Evolutionary conservation across 2,113 vertebrate species (phyloP), one percentile per base, ranked within the genome.

Genomic region (Dromas ardeola): DNA sequence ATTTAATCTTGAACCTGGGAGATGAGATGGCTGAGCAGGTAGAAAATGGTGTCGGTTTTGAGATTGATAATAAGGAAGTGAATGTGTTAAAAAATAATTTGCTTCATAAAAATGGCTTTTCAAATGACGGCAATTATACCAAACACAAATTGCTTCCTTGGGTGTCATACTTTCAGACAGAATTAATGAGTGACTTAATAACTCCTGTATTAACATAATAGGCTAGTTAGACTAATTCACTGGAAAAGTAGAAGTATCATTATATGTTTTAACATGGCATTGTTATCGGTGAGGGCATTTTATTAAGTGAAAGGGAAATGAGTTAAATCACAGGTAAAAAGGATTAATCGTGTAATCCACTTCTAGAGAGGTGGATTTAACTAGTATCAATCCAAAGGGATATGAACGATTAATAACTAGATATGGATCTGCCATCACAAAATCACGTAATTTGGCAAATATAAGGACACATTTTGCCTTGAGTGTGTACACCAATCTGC

Each of bases 161-260:
- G 52, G 70, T 96, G 92, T 95, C 92, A 91, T 81, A 91, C 65
- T 90, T 96, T 65, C 80, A 90, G 81, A 81, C 30, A 81, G 73
- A 95, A 97, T 96, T 97, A 96, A 96, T 92, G 77, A 92, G 66
- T 91, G 73, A 81, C 86, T 94, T 88, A 93, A 80, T 94, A 92
- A 85, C 16, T 85, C 14, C 69, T 88, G 34, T 91, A 96, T 89
- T 94, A 95, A 93, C 52, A 95, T 92, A 92, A 95, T 65, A 93
- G 85, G 72, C 78, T 92, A 92, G 81, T 87, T 90, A 94, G 85
- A 83, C 50, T 93, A 92, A 97, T 96, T 92, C 82, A 88, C 52
- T 94, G 71, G 66, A 96, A 94, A 95, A 94, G 38, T 22, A 93
- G 88, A 72, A 88, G 49, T 58, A 86, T 88, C 40, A 79, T 66